Evolutionary conservation across 1,140 invertebrate species (phyloP).

Genomic region (Drosophila oshimai): DNA sequence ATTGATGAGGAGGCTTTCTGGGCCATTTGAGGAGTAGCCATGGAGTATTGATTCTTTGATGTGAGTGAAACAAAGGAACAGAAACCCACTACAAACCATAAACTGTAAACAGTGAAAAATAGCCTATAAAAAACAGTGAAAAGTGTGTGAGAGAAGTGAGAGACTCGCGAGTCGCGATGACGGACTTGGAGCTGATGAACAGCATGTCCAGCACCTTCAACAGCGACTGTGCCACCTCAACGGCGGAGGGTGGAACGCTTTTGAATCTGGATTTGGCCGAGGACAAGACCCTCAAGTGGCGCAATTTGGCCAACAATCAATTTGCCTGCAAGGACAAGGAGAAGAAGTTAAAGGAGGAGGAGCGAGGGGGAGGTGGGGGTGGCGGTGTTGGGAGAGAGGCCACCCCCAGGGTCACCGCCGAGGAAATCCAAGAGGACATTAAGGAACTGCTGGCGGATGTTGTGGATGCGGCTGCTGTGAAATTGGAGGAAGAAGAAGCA

Average conservation of each 20-base stretch:
- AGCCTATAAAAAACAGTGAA: background rate
- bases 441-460: slow-evolving; percentile 45
- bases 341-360: slow-evolving; percentile 43
- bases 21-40: background rate
- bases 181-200: slow-evolving; percentile 71
- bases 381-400: too few relatives aligned
- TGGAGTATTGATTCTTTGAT: slow-evolving; percentile 39
- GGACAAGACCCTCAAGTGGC: slow-evolving; percentile 81
- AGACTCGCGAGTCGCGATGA: too few relatives aligned
- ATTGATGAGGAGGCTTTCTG: slow-evolving; percentile 12
- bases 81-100: background rate
- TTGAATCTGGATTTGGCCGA: slow-evolving; percentile 72
- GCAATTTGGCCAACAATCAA: slow-evolving; percentile 79
- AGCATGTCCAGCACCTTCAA: slow-evolving; percentile 78
- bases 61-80: too few relatives aligned
- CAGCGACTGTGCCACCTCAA: slow-evolving; percentile 70
- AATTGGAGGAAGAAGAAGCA: slow-evolving; percentile 40
- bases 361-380: slow-evolving; percentile 8
- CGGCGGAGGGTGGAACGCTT: slow-evolving; percentile 66
- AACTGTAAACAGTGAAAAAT: background rate
- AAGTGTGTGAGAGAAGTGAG: too few relatives aligned
- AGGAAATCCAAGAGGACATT: slow-evolving; percentile 31
- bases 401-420: too few relatives aligned
- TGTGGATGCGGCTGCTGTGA: slow-evolving; percentile 47
- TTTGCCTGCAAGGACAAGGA: slow-evolving; percentile 81